Percentiles rank a stretch among this genome's conserved stretches.
Evolutionary conservation across 2,113 vertebrate genomes (phyloP).

Genomic region (Pterocles orientalis): DNA sequence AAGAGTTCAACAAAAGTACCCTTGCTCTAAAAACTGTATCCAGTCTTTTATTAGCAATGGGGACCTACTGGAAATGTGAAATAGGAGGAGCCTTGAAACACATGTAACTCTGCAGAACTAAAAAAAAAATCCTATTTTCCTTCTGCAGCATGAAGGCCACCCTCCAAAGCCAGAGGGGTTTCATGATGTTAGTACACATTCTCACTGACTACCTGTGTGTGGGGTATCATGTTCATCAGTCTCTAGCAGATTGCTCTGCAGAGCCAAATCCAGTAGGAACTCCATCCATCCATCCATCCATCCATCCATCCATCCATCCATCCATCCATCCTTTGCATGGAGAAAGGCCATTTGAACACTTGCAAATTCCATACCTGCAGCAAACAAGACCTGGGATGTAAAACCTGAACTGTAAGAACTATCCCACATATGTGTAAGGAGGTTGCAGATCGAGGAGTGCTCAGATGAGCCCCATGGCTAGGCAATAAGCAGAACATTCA

Average conservation of each 20-base stretch:
- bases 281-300: neutral
- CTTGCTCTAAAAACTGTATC: neutral
- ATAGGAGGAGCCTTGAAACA: neutral
- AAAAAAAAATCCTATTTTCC: neutral
- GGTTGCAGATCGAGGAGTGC: rapidly evolving
- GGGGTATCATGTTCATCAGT: neutral
- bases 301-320: too few relatives aligned
- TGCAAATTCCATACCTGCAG: neutral
- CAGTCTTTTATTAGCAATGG: neutral
- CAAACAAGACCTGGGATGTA: neutral
- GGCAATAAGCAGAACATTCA: neutral
- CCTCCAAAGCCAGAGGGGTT: neutral
- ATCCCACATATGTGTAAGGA: neutral
- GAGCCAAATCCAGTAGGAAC: neutral
- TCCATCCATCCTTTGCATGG: neutral
- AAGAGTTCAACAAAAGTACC: neutral
- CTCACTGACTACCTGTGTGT: neutral
- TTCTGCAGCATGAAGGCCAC: neutral
- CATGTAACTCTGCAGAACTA: neutral
- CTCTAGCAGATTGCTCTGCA: neutral
- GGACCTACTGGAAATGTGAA: neutral
- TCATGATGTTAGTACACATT: neutral
- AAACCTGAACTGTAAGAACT: neutral
- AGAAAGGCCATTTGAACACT: neutral
- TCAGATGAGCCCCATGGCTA: neutral